Evolutionary conservation across 1,140 invertebrate species (phyloP).

Genomic region (Apis cerana): DNA sequence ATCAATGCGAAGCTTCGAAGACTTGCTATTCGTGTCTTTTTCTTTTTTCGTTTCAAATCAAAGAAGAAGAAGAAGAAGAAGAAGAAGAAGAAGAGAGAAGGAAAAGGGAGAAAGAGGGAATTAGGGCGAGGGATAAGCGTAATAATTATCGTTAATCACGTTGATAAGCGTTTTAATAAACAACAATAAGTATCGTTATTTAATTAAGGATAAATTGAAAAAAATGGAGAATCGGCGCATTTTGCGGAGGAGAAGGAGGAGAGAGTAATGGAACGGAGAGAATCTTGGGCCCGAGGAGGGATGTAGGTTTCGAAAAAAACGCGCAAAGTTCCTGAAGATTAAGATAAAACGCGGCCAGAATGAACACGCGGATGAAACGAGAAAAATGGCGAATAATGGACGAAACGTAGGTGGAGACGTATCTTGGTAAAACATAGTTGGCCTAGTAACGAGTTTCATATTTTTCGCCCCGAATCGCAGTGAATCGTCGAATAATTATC

Average conservation of each 20-base stretch:
- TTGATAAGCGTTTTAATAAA: no score
- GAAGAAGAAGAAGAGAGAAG: no score
- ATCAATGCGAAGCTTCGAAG: no score
- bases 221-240: neutral
- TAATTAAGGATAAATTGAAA: no score
- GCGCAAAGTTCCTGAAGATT: slow-evolving; percentile 9
- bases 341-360: no score
- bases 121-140: no score
- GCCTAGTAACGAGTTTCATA: slow-evolving; percentile 79
- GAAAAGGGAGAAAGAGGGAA: neutral
- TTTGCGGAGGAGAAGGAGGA: no score
- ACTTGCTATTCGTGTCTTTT: neutral
- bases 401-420: slow-evolving; percentile 66
- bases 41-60: neutral
- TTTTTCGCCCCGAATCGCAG: slow-evolving; percentile 71
- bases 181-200: no score
- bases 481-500: slow-evolving; percentile 67
- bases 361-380: neutral
- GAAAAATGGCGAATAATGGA: slow-evolving; percentile 32
- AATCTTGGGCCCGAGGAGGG: neutral
- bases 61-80: neutral
- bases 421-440: slow-evolving; percentile 73
- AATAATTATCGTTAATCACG: no score
- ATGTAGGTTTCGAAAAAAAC: neutral
- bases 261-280: no score